phyloP scores from a whole-genome alignment of 2,113 vertebrate genomes.

The Tachycineta bicolor region DNA sequence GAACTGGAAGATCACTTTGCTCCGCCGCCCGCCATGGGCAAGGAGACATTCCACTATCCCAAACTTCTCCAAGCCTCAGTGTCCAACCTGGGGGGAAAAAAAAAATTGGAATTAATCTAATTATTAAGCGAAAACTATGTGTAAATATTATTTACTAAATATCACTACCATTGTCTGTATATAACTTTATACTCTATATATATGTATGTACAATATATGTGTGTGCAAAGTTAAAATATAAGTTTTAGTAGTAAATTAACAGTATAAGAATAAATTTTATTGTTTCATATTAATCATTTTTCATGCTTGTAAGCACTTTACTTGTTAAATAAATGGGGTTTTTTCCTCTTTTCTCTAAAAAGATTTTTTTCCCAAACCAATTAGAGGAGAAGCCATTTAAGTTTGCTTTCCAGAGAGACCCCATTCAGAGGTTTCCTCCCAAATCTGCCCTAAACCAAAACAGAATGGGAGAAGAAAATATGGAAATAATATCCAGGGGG shows the following conservation, averaged over 20 bases:
- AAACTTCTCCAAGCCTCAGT: not conserved
- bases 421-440: not conserved
- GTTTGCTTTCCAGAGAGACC: not conserved
- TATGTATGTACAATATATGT: not conserved
- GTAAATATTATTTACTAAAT: not conserved
- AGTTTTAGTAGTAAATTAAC: not conserved
- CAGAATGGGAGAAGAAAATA: not conserved
- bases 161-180: too few relatives aligned
- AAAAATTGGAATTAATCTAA: not conserved
- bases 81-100: not conserved
- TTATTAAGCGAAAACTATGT: not conserved
- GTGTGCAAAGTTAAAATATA: not conserved
- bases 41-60: not conserved
- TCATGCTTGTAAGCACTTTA: not conserved
- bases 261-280: not conserved
- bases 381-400: not conserved
- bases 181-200: too few relatives aligned
- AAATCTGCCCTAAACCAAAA: not conserved
- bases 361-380: not conserved
- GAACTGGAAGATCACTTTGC: fast-evolving
- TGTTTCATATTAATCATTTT: not conserved
- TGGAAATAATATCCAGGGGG: not conserved
- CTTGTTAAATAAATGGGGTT: not conserved
- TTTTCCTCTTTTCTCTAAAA: not conserved
- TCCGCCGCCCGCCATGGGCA: not conserved